Evolutionary conservation across 2,888 invertebrate species (phyloP).

Genomic region (Proisotoma minuta): DNA sequence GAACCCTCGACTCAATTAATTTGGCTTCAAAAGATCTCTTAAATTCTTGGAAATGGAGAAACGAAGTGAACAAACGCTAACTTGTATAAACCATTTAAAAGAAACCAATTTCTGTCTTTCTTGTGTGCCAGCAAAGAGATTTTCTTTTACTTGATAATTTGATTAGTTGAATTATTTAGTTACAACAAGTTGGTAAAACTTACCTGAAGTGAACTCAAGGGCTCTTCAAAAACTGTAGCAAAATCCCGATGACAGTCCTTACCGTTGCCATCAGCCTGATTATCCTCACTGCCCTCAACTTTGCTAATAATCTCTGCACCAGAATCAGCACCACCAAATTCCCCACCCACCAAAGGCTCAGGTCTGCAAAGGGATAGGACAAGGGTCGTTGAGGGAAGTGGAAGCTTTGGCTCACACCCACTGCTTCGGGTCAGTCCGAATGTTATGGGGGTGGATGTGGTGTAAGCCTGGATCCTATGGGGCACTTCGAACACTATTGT

Average conservation of each 20-base stretch:
- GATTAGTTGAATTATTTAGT: too few species aligned
- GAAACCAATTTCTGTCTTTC: too few species aligned
- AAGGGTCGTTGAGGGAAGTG: slow-evolving; percentile 42
- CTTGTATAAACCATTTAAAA: too few species aligned
- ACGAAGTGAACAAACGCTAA: too few species aligned
- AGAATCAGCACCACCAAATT: too few species aligned
- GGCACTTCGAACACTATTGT: slow-evolving; percentile 46
- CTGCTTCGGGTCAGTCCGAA: slow-evolving; percentile 41
- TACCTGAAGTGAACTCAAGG: slow-evolving; percentile 43
- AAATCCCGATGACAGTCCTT: slow-evolving; percentile 31
- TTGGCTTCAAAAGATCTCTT: too few species aligned
- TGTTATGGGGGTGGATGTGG: slow-evolving; percentile 41
- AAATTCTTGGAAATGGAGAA: too few species aligned
- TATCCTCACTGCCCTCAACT: background rate
- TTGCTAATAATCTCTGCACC: background rate
- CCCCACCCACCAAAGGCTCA: background rate
- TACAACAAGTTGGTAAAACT: too few species aligned
- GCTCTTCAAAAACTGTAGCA: slow-evolving; percentile 36
- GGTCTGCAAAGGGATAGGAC: slow-evolving; percentile 36
- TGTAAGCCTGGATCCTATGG: slow-evolving; percentile 44
- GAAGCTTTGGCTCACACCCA: slow-evolving; percentile 41
- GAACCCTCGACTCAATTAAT: too few species aligned
- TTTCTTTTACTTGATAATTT: too few species aligned
- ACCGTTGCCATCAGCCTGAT: slow-evolving; percentile 9
- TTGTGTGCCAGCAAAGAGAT: too few species aligned